Evolutionary conservation across 2,888 invertebrate genomes (phyloP).

Genomic region (Frankliniella intonsa): DNA sequence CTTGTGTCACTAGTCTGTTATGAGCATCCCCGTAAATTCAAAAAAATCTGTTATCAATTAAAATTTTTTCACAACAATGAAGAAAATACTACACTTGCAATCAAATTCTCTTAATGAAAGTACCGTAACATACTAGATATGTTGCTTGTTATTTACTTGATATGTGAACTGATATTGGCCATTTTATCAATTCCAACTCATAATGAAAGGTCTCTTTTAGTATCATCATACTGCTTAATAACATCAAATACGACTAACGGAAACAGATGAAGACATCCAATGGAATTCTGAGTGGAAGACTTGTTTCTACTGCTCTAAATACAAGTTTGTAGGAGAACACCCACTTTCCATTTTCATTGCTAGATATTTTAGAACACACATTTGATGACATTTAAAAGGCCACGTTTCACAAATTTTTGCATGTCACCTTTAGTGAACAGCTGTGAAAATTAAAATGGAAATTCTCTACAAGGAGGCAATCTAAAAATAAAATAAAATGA

Average conservation of each 20-base stretch:
- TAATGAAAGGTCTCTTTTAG: no score
- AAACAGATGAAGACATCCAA: neutral
- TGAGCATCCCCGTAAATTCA: no score
- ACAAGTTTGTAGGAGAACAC: neutral
- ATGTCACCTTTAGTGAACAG: neutral
- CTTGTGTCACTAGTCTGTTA: no score
- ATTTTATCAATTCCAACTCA: neutral
- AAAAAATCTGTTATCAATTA: neutral
- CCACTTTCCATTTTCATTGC: neutral
- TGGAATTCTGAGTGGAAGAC: slow-evolving; percentile 17
- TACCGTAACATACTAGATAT: neutral
- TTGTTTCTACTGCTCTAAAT: slow-evolving; percentile 3
- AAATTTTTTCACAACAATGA: neutral
- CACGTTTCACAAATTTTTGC: neutral
- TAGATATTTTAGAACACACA: neutral
- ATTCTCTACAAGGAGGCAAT: slow-evolving; percentile 7
- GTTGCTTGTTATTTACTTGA: neutral
- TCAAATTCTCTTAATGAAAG: neutral
- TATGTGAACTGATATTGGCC: neutral
- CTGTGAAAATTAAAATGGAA: neutral
- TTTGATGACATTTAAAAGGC: neutral
- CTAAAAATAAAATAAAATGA: neutral
- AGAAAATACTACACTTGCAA: neutral
- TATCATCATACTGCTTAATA: neutral
- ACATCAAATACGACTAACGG: neutral